Conservation (phyloP, 1,140 invertebrate species). For the Lepidurus apus region DNA sequence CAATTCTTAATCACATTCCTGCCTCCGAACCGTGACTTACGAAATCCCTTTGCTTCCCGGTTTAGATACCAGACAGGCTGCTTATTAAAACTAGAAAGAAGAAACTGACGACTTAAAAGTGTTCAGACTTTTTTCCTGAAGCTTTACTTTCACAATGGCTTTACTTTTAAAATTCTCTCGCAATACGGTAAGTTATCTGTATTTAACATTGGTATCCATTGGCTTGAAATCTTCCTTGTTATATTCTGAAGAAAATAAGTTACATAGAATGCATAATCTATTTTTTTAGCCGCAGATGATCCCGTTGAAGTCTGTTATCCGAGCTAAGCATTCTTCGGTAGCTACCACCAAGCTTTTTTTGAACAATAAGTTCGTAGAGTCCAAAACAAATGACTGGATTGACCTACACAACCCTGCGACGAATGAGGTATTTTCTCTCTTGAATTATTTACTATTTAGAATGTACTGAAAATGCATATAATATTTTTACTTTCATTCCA, state of each 20-base stretch:
- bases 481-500: conserved; percentile 22
- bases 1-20: no score
- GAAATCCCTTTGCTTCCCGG: no score
- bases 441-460: no score
- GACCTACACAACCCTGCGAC: conserved; percentile 91
- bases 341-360: conserved; percentile 88
- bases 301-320: neutral
- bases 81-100: neutral
- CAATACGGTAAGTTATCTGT: neutral
- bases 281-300: conserved; percentile 7
- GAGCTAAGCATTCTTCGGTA: conserved; percentile 32
- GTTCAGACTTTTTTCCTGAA: neutral
- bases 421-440: conserved; percentile 62
- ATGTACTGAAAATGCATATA: neutral
- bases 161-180: neutral
- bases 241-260: neutral
- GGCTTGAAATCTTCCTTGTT: neutral
- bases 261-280: neutral
- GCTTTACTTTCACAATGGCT: neutral
- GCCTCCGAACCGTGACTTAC: no score
- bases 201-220: neutral
- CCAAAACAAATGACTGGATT: conserved; percentile 85
- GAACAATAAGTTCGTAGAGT: conserved; percentile 91
- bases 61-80: neutral
- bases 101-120: no score